Base-by-base conservation (phyloP, 1,140 invertebrate species). In the Contarinia nasturtii region DNA sequence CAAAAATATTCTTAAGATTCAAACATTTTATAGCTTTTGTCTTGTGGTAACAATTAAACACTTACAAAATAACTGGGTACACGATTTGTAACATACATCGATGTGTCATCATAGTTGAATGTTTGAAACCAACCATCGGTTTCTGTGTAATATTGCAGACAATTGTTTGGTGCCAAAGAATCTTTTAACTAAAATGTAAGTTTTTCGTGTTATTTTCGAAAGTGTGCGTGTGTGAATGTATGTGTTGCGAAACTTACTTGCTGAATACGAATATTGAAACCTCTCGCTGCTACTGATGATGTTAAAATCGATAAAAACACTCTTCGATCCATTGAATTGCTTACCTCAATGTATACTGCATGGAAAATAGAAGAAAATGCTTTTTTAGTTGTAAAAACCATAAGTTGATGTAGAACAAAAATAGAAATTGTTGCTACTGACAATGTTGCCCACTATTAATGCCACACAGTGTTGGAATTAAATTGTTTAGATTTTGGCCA, bases 371-470 rank as follows among this genome's bases (percentile, higher is more conserved):
- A 17, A 45, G n/a, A 34, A 37, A 46, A n/a, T n/a, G n/a, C n/a
- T n/a, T n/a, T n/a, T n/a, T n/a, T n/a, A n/a, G n/a, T n/a, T n/a
- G n/a, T n/a, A n/a, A n/a, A n/a, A n/a, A n/a, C n/a, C n/a, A n/a
- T n/a, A n/a, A n/a, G n/a, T n/a, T n/a, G n/a, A n/a, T n/a, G n/a
- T n/a, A n/a, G n/a, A n/a, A n/a, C 43, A 17, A 20, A 15, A 45
- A 46, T 34, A 48, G 14, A 45, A n/a, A n/a, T n/a, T n/a, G n/a
- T n/a, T n/a, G n/a, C 68, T 65, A 86, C 82, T 61, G 27, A n/a
- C n/a, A n/a, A 55, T 84, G 81, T 60, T 82, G 79, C 2, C 80
- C 81, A 3, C 73, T 75, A 53, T 84, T 84, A 33, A 76, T 71
- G 20, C 82, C 82, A 60, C 82, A 86, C 17, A 86, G 58, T 10